These are phyloP conservation scores for Pyrrhia umbra DNA, from an alignment of 2,888 invertebrate species.

Conservation along the genomic window DNA sequence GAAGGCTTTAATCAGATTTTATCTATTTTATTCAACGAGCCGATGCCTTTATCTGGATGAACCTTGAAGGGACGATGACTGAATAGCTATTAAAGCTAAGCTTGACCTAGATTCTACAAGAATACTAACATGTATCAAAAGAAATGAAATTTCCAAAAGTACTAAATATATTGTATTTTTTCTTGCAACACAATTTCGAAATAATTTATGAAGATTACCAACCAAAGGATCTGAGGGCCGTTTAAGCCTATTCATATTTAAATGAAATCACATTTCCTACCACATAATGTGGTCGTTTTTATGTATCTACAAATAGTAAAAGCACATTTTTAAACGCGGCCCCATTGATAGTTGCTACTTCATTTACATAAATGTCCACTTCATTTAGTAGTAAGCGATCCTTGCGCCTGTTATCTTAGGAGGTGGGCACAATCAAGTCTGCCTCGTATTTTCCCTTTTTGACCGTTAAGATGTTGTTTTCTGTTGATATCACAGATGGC, in stretches of 20 bases:
- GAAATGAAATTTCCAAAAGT: slow-evolving; percentile 23
- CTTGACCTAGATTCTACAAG: slow-evolving; percentile 49
- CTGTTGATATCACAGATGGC: slow-evolving; percentile 26
- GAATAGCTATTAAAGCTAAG: slow-evolving; percentile 42
- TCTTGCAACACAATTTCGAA: slow-evolving; percentile 19
- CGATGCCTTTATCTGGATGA: slow-evolving; percentile 45
- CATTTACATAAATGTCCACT: slow-evolving; percentile 71
- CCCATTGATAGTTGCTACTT: slow-evolving; percentile 59
- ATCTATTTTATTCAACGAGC: slow-evolving; percentile 48
- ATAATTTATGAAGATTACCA: slow-evolving; percentile 38
- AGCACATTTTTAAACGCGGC: slow-evolving; percentile 51
- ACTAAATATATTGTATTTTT: slow-evolving; percentile 9
- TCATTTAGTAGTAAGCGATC: slow-evolving; percentile 64
- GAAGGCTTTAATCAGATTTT: slow-evolving; percentile 48
- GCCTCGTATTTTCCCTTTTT: slow-evolving; percentile 42
- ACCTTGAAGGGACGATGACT: slow-evolving; percentile 46
- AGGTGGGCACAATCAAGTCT: slow-evolving; percentile 51
- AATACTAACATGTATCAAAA: slow-evolving; percentile 35
- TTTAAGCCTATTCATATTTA: slow-evolving; percentile 51
- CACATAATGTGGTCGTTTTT: slow-evolving; percentile 44
- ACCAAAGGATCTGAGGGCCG: slow-evolving; percentile 35
- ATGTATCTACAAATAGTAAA: slow-evolving; percentile 55
- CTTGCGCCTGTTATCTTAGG: slow-evolving; percentile 59
- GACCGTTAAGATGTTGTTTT: slow-evolving; percentile 33
- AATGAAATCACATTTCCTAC: slow-evolving; percentile 53